Evolutionary conservation across 2,888 invertebrate genomes (phyloP).

Genomic region (Suillia variegata): DNA sequence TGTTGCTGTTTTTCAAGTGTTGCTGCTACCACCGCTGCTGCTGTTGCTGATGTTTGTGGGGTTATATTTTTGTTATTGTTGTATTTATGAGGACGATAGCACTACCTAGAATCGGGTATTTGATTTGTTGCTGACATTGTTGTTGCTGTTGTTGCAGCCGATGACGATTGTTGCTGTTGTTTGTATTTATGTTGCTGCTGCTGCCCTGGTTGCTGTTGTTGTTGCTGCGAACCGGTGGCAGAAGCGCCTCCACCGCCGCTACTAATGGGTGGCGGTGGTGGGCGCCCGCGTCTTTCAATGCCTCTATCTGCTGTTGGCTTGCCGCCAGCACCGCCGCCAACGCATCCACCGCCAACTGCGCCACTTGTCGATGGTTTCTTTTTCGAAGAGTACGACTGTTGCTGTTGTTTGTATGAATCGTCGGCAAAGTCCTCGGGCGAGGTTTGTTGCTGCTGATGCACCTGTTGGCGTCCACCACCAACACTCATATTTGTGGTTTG

Average conservation of each 20-base stretch:
- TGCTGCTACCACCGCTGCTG: conserved; percentile 29
- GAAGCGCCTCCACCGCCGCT: conserved; percentile 37
- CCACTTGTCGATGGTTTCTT: conserved; percentile 33
- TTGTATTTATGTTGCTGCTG: conserved; percentile 32
- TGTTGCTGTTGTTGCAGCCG: conserved; percentile 25
- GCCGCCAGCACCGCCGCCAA: conserved; percentile 45
- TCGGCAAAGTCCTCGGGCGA: conserved; percentile 61
- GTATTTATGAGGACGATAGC: conserved; percentile 43
- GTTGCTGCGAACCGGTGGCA: conserved; percentile 47
- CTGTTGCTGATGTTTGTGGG: conserved; percentile 33
- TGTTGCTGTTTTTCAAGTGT: conserved; percentile 38
- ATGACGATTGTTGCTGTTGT: conserved; percentile 33
- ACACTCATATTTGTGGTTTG: conserved; percentile 40
- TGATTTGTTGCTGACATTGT: conserved; percentile 57
- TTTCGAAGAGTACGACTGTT: conserved; percentile 36
- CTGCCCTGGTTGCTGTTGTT: conserved; percentile 31
- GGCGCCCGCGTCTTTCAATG: conserved; percentile 55
- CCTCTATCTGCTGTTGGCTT: conserved; percentile 53
- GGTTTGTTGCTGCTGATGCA: conserved; percentile 61
- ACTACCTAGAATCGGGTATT: conserved; percentile 63
- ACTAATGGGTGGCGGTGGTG: conserved; percentile 46
- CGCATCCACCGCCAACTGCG: conserved; percentile 33
- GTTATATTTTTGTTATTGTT: conserved; percentile 31
- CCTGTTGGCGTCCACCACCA: conserved; percentile 32
- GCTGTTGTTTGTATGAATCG: conserved; percentile 47